Evolutionary conservation across 2,888 invertebrate species (phyloP).

Genomic region (Syrista parreyssii): DNA sequence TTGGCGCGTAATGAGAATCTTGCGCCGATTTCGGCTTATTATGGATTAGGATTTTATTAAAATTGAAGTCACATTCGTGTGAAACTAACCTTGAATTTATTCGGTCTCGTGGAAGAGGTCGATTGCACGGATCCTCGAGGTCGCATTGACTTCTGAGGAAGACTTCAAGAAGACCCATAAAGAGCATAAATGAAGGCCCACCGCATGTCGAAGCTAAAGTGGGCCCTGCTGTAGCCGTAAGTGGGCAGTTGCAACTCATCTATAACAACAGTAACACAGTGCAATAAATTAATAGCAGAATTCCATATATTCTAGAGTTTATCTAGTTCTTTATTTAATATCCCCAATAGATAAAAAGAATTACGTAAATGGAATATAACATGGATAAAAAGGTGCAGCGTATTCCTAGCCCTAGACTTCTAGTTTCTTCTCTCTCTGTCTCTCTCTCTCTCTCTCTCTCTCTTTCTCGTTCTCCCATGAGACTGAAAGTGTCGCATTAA

Average conservation of each 20-base stretch:
- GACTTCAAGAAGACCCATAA: constrained; percentile 89
- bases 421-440: too few species aligned
- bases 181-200: constrained; percentile 87
- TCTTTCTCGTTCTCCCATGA: not conserved
- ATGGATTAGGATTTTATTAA: not conserved
- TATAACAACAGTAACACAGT: constrained; percentile 32
- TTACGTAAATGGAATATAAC: not conserved
- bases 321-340: not conserved
- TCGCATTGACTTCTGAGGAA: constrained; percentile 89
- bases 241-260: constrained; percentile 80
- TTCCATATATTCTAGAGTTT: not conserved
- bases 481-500: not conserved
- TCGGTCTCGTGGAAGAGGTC: constrained; percentile 67
- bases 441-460: too few species aligned
- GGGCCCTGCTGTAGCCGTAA: constrained; percentile 82
- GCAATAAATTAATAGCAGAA: not conserved
- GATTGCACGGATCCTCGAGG: constrained; percentile 86
- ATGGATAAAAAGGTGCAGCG: too few species aligned
- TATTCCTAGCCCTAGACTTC: too few species aligned
- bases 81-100: constrained; percentile 54
- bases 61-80: not conserved
- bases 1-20: constrained; percentile 43
- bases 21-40: constrained; percentile 58
- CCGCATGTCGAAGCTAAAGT: constrained; percentile 87
- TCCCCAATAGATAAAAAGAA: not conserved